These are phyloP conservation scores for Lordiphosa mommai DNA, from an alignment of 1,140 invertebrate genomes.

Conservation along the genomic window DNA sequence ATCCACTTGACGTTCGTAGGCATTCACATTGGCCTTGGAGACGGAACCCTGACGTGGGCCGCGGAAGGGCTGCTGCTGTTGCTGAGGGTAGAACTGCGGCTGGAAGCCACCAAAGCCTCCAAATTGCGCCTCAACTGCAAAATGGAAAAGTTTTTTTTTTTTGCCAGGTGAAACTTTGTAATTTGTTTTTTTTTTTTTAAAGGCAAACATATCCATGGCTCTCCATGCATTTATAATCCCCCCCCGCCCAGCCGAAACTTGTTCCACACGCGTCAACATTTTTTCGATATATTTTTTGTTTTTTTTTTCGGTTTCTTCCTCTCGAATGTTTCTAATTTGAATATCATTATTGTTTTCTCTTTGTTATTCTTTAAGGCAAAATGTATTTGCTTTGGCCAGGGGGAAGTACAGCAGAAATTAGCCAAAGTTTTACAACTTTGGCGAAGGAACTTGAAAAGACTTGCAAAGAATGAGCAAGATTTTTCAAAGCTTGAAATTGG, in stretches of 20 bases:
- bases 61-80: neutral
- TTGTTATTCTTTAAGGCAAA: conserved; percentile 19
- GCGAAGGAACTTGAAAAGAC: neutral
- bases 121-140: conserved; percentile 37
- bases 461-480: too few relatives aligned
- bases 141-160: conserved; percentile 9
- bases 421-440: neutral
- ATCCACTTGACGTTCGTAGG: conserved; percentile 64
- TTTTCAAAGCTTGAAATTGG: too few relatives aligned
- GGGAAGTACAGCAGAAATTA: neutral
- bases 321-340: conserved; percentile 48
- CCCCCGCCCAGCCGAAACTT: conserved; percentile 37
- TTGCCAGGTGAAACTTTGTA: conserved; percentile 7
- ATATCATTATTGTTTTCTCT: conserved; percentile 36
- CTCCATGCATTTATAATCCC: conserved; percentile 48
- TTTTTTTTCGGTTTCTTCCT: conserved; percentile 7
- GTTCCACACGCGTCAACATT: conserved; percentile 23
- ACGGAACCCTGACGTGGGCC: conserved; percentile 46
- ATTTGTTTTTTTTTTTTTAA: conserved; percentile 20
- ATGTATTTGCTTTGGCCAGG: neutral
- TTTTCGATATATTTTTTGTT: conserved; percentile 10
- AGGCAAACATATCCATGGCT: conserved; percentile 46
- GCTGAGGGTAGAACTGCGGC: neutral
- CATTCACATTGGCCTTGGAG: conserved; percentile 57
- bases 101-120: conserved; percentile 28